A percentile compares a stretch with the other conserved stretches of the same genome.
phyloP scores from a whole-genome alignment of 1,140 invertebrate genomes.

The Goniozus legneri region DNA sequence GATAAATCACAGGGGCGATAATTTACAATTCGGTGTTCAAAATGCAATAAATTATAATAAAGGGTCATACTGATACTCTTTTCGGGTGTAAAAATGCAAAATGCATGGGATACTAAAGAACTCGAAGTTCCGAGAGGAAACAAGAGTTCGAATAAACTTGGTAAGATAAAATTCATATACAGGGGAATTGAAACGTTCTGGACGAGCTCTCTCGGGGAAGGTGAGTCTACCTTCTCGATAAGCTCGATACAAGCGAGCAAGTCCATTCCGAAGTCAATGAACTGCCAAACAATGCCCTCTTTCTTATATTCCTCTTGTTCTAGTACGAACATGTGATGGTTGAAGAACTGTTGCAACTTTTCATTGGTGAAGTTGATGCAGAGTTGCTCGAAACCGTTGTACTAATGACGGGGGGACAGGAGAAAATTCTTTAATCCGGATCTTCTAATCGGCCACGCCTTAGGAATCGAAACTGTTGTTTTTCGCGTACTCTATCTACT shows the following conservation, averaged over 20 bases:
- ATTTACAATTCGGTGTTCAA: too few relatives aligned
- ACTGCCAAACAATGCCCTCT: constrained; percentile 91
- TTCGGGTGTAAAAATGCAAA: too few relatives aligned
- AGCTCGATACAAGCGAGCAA: constrained; percentile 94
- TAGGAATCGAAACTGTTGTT: too few relatives aligned
- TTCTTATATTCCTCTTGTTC: constrained; percentile 96
- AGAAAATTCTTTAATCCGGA: too few relatives aligned
- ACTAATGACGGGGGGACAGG: constrained; percentile 62
- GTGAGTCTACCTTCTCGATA: constrained; percentile 84
- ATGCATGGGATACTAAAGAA: neutral
- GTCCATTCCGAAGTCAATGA: constrained; percentile 98
- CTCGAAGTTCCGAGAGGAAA: constrained; percentile 6
- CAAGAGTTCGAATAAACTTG: too few relatives aligned
- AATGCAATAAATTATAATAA: too few relatives aligned
- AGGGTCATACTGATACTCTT: too few relatives aligned
- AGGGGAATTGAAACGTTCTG: neutral
- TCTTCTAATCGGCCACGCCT: too few relatives aligned
- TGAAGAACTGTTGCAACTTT: constrained; percentile 97
- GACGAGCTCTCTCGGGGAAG: constrained; percentile 7
- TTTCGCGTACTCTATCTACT: too few relatives aligned
- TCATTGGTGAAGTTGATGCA: constrained; percentile 99
- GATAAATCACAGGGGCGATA: too few relatives aligned
- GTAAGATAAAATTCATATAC: neutral
- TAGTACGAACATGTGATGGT: constrained; percentile 97
- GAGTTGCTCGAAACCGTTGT: constrained; percentile 97